Percentiles rank a stretch among this genome's conserved stretches.
Evolutionary conservation across 2,113 vertebrate species (phyloP).

Genomic region (Arothron firmamentum): DNA sequence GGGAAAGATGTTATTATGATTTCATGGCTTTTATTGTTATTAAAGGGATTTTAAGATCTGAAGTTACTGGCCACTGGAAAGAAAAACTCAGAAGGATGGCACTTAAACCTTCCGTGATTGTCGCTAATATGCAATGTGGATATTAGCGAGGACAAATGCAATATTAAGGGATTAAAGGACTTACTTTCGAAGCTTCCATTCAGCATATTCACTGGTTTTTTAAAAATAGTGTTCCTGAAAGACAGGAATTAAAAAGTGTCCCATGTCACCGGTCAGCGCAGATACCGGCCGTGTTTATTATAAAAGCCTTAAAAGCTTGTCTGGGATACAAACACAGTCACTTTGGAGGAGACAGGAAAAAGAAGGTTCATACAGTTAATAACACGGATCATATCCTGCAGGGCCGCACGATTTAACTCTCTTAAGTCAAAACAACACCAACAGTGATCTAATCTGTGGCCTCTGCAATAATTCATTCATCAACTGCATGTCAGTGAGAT

Average conservation of each 20-base stretch:
- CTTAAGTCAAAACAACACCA: constrained; percentile 48
- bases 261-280: constrained; percentile 29
- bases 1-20: constrained; percentile 34
- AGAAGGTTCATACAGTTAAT: constrained; percentile 1
- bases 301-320: constrained; percentile 20
- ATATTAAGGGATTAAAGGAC: constrained; percentile 55
- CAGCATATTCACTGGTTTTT: constrained; percentile 41
- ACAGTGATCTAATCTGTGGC: constrained; percentile 51
- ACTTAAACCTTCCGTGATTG: constrained; percentile 51
- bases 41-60: constrained; percentile 57
- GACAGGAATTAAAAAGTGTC: constrained; percentile 33
- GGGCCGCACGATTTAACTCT: constrained; percentile 40
- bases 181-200: constrained; percentile 41
- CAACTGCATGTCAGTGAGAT: constrained; percentile 53
- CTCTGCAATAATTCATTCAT: constrained; percentile 57
- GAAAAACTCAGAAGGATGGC: constrained; percentile 45
- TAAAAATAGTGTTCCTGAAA: constrained; percentile 28
- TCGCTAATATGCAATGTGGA: constrained; percentile 42
- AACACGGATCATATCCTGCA: constrained; percentile 2
- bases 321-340: constrained; percentile 12
- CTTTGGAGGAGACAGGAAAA: constrained; percentile 5
- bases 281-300: constrained; percentile 19
- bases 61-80: constrained; percentile 55
- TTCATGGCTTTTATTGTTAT: constrained; percentile 43
- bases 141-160: constrained; percentile 52